Percentiles rank a stretch among this genome's conserved stretches.
phyloP scores from a whole-genome alignment of 2,797 vertebrate species.

The Lutjanus campechanus region DNA sequence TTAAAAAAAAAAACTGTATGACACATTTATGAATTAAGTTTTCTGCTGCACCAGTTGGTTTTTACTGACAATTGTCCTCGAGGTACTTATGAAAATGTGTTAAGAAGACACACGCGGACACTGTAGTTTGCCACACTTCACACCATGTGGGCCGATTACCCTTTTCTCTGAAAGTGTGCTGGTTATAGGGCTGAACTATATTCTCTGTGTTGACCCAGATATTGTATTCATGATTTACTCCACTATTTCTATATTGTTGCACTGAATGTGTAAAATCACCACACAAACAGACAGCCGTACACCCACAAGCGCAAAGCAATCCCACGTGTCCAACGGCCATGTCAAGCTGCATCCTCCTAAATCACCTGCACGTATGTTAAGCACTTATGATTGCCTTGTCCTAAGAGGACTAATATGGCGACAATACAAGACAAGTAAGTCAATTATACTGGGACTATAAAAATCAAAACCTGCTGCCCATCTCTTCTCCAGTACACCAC shows the following conservation, averaged over 20 bases:
- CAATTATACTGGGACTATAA: not conserved
- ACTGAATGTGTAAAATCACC: constrained; percentile 16
- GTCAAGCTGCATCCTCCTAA: not conserved
- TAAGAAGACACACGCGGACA: not conserved
- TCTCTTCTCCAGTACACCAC: not conserved
- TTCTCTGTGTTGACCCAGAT: constrained; percentile 6
- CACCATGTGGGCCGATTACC: not conserved
- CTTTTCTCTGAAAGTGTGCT: not conserved
- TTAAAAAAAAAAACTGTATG: not conserved
- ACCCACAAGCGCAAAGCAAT: not conserved
- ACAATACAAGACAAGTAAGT: constrained; percentile 64
- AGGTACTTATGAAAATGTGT: constrained; percentile 5
- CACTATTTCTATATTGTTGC: constrained; percentile 2
- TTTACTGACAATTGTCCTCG: not conserved
- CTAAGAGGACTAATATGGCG: constrained; percentile 66
- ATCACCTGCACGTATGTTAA: constrained; percentile 34
- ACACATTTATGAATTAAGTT: not conserved
- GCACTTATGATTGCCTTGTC: constrained; percentile 27
- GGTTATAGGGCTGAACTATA: not conserved
- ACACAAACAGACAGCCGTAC: constrained; percentile 5
- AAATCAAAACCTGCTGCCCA: not conserved
- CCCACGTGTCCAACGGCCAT: constrained; percentile 3
- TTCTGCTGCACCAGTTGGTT: not conserved
- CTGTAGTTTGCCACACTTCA: not conserved
- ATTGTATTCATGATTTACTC: constrained; percentile 2